Evolutionary conservation across 2,797 vertebrate genomes (phyloP), one percentile per base, ranked within the genome.

Genomic region (Myripristis murdjan): DNA sequence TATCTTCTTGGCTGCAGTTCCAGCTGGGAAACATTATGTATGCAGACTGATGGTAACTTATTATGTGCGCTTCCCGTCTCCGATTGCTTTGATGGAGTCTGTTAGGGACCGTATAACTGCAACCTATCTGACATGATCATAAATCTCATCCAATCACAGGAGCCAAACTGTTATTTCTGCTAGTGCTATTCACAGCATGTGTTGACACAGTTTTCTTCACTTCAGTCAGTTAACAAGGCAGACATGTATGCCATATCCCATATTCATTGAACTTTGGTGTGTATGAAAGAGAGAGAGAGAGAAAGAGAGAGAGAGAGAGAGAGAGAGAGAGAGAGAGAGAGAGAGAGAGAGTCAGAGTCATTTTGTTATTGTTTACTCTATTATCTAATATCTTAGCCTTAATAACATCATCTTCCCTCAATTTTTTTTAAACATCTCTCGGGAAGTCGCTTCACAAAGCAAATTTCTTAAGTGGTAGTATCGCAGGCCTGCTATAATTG

Each of bases 171-270:
- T 49, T n/a, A 54, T 31, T 54, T 31, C 16, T 54, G 26, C 52
- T 10, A 8, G 9, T 52, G 23, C 6, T 31, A 15, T 18, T 53
- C 51, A 55, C 39, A 68, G 66, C 14, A 64, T 52, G 52, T 54
- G 43, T 20, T 68, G 46, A 73, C 68, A 77, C 31, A 52, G 20
- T 57, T 76, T 55, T 55, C 6, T 6, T 39, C 31, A 46, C 14
- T 52, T 64, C 23, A 63, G 14, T 55, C 14, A 55, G 49, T 24
- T 51, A 52, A 33, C 28, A 18, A 53, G 18, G 68, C 26, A 64
- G 20, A 69, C 57, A 71, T n/a, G n/a, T 43, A 37, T 52, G 28
- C 9, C n/a, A n/a, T n/a, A 48, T 7, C 28, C 67, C 63, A 11
- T 39, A 39, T 39, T 24, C 20, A 9, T 6, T 51, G 47, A 41